Percentiles rank a stretch among this genome's conserved stretches.
Conservation (phyloP, 1,140 invertebrate genomes). For the Dendroctonus valens region DNA sequence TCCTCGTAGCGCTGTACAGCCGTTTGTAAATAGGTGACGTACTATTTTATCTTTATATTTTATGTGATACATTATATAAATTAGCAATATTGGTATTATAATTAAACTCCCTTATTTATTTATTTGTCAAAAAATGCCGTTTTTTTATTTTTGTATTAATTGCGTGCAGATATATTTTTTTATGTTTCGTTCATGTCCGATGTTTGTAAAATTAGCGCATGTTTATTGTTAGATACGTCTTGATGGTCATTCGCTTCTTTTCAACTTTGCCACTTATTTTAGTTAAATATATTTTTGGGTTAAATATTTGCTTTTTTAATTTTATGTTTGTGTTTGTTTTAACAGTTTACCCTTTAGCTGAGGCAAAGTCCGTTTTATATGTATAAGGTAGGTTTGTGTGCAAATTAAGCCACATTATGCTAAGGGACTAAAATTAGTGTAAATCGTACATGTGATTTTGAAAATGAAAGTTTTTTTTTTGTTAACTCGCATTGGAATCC, state of each 20-base stretch:
- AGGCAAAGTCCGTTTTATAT: no score
- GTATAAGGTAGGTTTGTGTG: no score
- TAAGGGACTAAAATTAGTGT: no score
- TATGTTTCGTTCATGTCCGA: background rate
- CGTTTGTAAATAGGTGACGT: slow-evolving; percentile 37
- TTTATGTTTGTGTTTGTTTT: no score
- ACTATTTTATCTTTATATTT: slow-evolving; percentile 33
- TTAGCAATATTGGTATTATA: slow-evolving; percentile 46
- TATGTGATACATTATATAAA: slow-evolving; percentile 41
- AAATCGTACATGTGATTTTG: no score
- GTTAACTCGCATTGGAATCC: no score
- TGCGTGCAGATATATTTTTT: background rate
- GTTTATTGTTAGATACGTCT: slow-evolving; percentile 23
- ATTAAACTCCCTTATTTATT: slow-evolving; percentile 29
- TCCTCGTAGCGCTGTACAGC: slow-evolving; percentile 24
- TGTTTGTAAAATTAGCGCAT: slow-evolving; percentile 10
- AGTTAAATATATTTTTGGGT: slow-evolving; percentile 22
- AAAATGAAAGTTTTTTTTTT: no score
- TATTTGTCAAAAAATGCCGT: slow-evolving; percentile 10
- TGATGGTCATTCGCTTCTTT: slow-evolving; percentile 21
- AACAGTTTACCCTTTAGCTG: no score
- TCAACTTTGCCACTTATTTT: slow-evolving; percentile 27
- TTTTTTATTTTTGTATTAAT: slow-evolving; percentile 10
- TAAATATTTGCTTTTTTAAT: background rate
- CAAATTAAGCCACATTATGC: no score